Base-by-base conservation (phyloP, 64 coral and sea anemone genomes). In the Hydrozoanthus tunicans region DNA sequence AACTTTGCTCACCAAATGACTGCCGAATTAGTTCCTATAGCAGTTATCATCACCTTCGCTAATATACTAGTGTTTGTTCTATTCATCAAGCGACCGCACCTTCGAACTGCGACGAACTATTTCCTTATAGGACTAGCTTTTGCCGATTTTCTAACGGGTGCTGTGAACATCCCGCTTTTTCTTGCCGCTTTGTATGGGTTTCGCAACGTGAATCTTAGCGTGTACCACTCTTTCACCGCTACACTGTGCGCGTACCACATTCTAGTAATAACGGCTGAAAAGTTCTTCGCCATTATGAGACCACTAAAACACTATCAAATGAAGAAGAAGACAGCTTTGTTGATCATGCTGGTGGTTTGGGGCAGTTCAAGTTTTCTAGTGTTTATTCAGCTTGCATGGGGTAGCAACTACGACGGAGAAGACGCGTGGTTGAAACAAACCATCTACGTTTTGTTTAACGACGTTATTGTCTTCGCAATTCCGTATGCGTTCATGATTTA, bases 341-440 rank as follows among this genome's bases (percentile, higher is more conserved):
- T 70, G 1, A 73, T 88, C 54, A 74, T 24, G 5, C 4, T 88
- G 8, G 10, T 43, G 8, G 56, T 88, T 58, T 88, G 84, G 84
- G 59, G 69, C 56, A 59, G 20, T 17, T 88, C 84, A 4, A 73
- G 69, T 59, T 59, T 88, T 59, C 10, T 88, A 9, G 84, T 73
- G 13, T 88, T 88, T 14, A 88, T 88, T 17, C 84, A 88, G 9
- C 84, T 88, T 15, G 84, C 84, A 59, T 88, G 84, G 84, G 56
- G 26, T 6, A 25, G 14, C 56, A 88, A 59, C 23, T 64, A 7
- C 26, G 26, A 82, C 1, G 61, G 80, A 15, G 69, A 60, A 88
- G 10, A 10, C 24, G 58, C 54, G 13, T 27, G 68, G 56, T 7
- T 61, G 59, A 73, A 43, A 20, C 84, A 88, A 60, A 88, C 84